These are phyloP conservation scores for Taurulus bubalis DNA, from an alignment of 2,113 vertebrate genomes.

Conservation along the genomic window DNA sequence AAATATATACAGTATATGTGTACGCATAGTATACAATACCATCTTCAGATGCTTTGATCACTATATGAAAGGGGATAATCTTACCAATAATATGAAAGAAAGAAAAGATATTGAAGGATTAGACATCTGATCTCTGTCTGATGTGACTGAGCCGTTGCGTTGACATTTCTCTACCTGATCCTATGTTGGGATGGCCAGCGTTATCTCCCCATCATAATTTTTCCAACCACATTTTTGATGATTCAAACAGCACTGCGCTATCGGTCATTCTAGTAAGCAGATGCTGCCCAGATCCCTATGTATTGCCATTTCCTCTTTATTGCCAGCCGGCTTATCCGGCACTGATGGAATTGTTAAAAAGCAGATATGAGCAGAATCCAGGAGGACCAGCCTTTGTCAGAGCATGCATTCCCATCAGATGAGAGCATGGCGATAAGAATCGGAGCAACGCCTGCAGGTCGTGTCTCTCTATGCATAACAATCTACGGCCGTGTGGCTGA, in stretches of 20 bases:
- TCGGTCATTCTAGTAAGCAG: conserved; percentile 75
- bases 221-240: conserved; percentile 67
- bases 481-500: conserved; percentile 66
- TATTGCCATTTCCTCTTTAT: conserved; percentile 77
- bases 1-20: background rate
- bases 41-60: background rate
- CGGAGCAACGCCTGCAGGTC: conserved; percentile 78
- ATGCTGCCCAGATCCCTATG: conserved; percentile 77
- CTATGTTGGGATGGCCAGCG: conserved; percentile 25
- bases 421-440: conserved; percentile 80
- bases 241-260: conserved; percentile 75
- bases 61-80: background rate
- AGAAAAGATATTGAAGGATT: background rate
- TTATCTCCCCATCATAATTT: conserved; percentile 63
- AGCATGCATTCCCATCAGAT: conserved; percentile 80
- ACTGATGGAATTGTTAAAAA: conserved; percentile 83
- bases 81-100: conserved; percentile 15
- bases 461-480: conserved; percentile 81
- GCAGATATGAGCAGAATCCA: conserved; percentile 77
- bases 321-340: conserved; percentile 77
- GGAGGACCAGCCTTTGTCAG: conserved; percentile 77
- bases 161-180: conserved; percentile 61
- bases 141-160: conserved; percentile 20
- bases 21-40: background rate
- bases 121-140: conserved; percentile 39